Evolutionary conservation across 2,888 invertebrate species (phyloP).

Genomic region (Atherix ibis): DNA sequence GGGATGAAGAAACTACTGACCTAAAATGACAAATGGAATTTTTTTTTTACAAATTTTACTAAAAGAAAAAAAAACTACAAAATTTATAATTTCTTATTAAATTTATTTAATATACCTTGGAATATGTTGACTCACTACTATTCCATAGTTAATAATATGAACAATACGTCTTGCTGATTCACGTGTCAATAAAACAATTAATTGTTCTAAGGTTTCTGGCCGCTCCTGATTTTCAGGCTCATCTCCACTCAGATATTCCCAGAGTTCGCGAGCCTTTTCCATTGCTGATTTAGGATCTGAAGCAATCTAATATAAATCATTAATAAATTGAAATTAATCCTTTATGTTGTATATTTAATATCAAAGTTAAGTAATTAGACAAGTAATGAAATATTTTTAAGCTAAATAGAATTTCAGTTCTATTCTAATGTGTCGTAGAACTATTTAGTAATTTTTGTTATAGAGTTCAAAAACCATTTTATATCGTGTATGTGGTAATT

Average conservation of each 20-base stretch:
- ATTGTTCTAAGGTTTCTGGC: conserved; percentile 60
- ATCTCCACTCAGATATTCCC: conserved; percentile 51
- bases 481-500: too few species aligned
- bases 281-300: conserved; percentile 63
- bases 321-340: neutral
- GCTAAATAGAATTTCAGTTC: neutral
- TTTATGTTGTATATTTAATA: neutral
- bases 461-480: too few species aligned
- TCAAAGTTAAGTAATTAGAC: neutral
- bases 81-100: neutral
- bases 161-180: conserved; percentile 63
- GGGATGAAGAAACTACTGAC: conserved; percentile 37
- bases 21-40: conserved; percentile 21
- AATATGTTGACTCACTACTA: conserved; percentile 38
- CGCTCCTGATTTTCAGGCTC: conserved; percentile 77
- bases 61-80: neutral
- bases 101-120: conserved; percentile 35
- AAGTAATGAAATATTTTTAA: neutral
- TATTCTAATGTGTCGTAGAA: neutral
- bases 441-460: too few species aligned
- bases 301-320: conserved; percentile 40
- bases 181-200: conserved; percentile 57
- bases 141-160: conserved; percentile 59
- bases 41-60: conserved; percentile 8
- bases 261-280: conserved; percentile 56